Percentiles rank a stretch among this genome's conserved stretches.
These are phyloP conservation scores for Bimastos eiseni DNA, from an alignment of 2,888 invertebrate species.

Conservation along the genomic window DNA sequence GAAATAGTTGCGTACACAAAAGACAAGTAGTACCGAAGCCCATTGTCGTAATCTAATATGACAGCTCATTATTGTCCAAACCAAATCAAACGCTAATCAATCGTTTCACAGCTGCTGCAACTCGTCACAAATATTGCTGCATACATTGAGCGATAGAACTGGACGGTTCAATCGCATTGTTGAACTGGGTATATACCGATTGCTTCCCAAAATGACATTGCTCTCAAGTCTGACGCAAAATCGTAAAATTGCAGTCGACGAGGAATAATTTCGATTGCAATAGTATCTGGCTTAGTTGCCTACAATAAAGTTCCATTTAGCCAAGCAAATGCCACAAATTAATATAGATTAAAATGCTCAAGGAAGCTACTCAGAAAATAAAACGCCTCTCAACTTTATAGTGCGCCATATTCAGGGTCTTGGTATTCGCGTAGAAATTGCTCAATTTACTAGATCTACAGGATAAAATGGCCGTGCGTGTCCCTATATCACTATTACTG, in stretches of 20 bases:
- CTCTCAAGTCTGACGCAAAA: not conserved
- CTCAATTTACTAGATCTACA: no score
- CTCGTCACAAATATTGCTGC: not conserved
- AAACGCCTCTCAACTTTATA: not conserved
- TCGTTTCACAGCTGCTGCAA: not conserved
- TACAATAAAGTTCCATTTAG: not conserved
- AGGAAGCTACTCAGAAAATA: not conserved
- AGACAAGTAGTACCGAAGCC: not conserved
- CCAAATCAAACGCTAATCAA: not conserved
- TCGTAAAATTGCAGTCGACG: not conserved
- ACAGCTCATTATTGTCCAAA: no score
- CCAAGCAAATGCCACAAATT: not conserved
- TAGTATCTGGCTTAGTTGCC: not conserved
- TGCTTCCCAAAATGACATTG: not conserved
- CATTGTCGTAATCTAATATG: not conserved
- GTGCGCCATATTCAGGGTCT: no score
- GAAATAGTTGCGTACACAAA: not conserved
- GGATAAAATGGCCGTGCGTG: no score
- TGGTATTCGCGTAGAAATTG: no score
- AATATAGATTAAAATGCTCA: no score
- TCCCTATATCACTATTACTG: no score
- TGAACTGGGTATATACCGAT: not conserved
- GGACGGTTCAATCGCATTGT: no score
- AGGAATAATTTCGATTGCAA: not conserved
- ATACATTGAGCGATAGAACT: no score